Evolutionary conservation across 2,888 invertebrate genomes (phyloP).

Genomic region (Trichopria drosophilae): DNA sequence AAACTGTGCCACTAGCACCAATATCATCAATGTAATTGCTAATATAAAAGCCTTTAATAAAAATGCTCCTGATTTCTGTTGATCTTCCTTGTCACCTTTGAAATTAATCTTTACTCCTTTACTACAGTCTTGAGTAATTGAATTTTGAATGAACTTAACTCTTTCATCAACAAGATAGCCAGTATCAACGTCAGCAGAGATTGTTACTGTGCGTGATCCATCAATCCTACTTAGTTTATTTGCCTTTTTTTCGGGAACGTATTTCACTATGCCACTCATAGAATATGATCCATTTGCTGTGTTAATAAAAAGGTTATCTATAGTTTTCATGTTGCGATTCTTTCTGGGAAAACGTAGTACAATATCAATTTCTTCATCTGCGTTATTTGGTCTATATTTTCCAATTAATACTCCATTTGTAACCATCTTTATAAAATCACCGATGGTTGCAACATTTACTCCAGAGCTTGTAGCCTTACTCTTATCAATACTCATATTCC

Average conservation of each 20-base stretch:
- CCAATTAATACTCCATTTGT: constrained; percentile 18
- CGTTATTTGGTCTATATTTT: constrained; percentile 22
- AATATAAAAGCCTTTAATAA: constrained; percentile 21
- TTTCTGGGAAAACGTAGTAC: constrained; percentile 18
- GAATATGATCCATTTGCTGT: constrained; percentile 13
- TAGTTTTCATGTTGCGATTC: constrained; percentile 17
- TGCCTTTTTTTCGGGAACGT: constrained; percentile 16
- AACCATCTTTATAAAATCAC: constrained; percentile 18
- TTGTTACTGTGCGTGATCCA: constrained; percentile 13
- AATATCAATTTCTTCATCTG: constrained; percentile 22
- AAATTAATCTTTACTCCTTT: constrained; percentile 17
- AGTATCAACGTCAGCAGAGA: constrained; percentile 13
- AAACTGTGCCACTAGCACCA: constrained; percentile 16
- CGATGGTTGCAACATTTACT: constrained; percentile 22
- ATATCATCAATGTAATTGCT: constrained; percentile 15
- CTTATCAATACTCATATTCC: constrained; percentile 20
- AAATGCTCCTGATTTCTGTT: constrained; percentile 17
- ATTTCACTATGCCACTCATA: constrained; percentile 17
- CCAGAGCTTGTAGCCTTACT: constrained; percentile 18
- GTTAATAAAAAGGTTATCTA: constrained; percentile 18
- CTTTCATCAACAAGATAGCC: constrained; percentile 17
- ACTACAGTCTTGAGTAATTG: constrained; percentile 13
- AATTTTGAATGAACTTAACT: constrained; percentile 20
- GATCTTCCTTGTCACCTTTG: constrained; percentile 22
- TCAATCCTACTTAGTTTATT: constrained; percentile 19